phyloP scores from a whole-genome alignment of 37 sponge, comb jelly and placozoan species.

The Spongilla lacustris region DNA sequence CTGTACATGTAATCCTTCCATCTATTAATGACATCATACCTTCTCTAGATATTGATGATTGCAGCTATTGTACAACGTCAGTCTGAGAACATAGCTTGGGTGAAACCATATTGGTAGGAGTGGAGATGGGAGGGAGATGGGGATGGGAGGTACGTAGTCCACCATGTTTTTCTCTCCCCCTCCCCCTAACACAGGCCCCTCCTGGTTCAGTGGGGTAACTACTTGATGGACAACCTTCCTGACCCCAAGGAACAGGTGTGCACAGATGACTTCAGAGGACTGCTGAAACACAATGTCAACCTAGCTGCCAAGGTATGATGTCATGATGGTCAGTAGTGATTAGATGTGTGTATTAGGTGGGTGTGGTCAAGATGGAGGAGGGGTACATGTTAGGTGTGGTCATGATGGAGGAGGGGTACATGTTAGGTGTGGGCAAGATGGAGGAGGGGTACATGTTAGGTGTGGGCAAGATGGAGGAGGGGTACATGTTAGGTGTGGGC shows the following conservation, averaged over 20 bases:
- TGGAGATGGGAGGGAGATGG: neutral
- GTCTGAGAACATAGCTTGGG: neutral
- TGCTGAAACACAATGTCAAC: conserved; percentile 77
- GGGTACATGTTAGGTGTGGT: too few relatives aligned
- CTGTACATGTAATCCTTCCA: too few relatives aligned
- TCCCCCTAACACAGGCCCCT: conserved; percentile 14
- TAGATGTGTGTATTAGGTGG: neutral
- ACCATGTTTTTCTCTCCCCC: neutral
- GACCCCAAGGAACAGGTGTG: conserved; percentile 77
- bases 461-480: neutral
- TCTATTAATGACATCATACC: neutral
- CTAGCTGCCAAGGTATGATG: conserved; percentile 67
- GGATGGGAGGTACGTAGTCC: neutral
- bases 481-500: neutral
- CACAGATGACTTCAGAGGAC: conserved; percentile 84
- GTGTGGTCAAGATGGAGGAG: neutral
- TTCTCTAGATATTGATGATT: conserved; percentile 15
- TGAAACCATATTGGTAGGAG: conserved; percentile 23
- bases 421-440: neutral
- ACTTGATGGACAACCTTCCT: conserved; percentile 52
- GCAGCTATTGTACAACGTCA: conserved; percentile 25
- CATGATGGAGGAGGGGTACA: too few relatives aligned
- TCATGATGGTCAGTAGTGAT: neutral
- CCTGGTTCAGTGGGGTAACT: conserved; percentile 58
- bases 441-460: neutral